These are phyloP conservation scores for Nasonia giraulti DNA, from an alignment of 1,140 invertebrate species.

Conservation along the genomic window DNA sequence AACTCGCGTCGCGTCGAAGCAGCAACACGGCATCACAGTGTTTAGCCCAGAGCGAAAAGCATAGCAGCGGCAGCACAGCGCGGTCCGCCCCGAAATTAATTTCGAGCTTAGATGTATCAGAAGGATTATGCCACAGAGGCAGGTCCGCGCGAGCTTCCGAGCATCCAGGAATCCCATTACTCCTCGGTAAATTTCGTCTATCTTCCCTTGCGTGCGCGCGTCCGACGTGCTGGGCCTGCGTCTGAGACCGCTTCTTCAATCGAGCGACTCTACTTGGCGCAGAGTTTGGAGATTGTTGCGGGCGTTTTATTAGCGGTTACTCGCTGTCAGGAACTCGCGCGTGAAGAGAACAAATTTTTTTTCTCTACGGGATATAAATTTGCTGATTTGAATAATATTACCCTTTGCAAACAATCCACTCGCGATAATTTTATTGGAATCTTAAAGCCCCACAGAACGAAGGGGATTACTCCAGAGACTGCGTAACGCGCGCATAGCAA, in stretches of 20 bases:
- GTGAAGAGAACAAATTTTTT: too few relatives aligned
- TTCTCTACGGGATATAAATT: too few relatives aligned
- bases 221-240: background rate
- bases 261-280: background rate
- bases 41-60: conserved; percentile 3
- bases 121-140: conserved; percentile 52
- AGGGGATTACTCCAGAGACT: conserved; percentile 30
- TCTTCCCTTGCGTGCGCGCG: conserved; percentile 39
- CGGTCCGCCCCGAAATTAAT: conserved; percentile 54
- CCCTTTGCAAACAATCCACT: too few relatives aligned
- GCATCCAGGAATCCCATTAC: conserved; percentile 54
- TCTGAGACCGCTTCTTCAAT: background rate
- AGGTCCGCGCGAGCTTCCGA: conserved; percentile 45
- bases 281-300: background rate
- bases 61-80: conserved; percentile 27
- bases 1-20: conserved; percentile 10
- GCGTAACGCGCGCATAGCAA: too few relatives aligned
- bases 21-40: background rate
- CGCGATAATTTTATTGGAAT: too few relatives aligned
- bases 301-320: background rate
- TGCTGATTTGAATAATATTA: too few relatives aligned
- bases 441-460: too few relatives aligned
- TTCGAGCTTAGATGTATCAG: conserved; percentile 57
- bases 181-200: conserved; percentile 16
- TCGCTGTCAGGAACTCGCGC: too few relatives aligned